phyloP scores from a whole-genome alignment of 2,113 vertebrate species.

The Polypterus senegalus region DNA sequence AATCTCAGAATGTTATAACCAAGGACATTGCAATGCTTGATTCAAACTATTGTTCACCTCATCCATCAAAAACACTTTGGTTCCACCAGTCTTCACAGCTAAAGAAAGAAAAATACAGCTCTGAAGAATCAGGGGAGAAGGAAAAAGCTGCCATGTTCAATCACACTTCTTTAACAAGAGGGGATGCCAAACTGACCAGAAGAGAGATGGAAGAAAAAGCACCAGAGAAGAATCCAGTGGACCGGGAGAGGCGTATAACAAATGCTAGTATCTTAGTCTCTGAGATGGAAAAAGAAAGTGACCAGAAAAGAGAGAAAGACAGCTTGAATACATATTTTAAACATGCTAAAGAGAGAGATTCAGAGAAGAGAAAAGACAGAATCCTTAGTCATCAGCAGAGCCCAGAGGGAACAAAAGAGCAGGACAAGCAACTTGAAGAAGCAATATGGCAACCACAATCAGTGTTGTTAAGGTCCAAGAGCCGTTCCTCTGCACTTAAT shows the following conservation, averaged over 20 bases:
- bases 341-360: slow-evolving; percentile 42
- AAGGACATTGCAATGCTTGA: too few species aligned
- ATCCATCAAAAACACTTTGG: too few species aligned
- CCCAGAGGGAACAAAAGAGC: slow-evolving; percentile 9
- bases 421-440: slow-evolving; percentile 17
- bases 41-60: too few species aligned
- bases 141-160: not conserved
- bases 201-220: not conserved
- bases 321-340: slow-evolving; percentile 39
- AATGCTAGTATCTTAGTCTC: slow-evolving; percentile 37
- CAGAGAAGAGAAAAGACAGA: slow-evolving; percentile 13
- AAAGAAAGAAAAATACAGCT: not conserved
- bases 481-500: not conserved
- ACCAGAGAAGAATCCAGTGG: slow-evolving; percentile 1
- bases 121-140: too few species aligned
- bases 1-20: too few species aligned
- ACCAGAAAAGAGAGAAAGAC: slow-evolving; percentile 23
- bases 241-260: slow-evolving; percentile 20
- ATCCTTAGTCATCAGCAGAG: slow-evolving; percentile 22
- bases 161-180: not conserved
- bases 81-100: too few species aligned
- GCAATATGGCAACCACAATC: slow-evolving; percentile 52
- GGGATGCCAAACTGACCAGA: not conserved
- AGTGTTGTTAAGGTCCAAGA: slow-evolving; percentile 42
- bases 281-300: slow-evolving; percentile 31